Percentiles rank a stretch among this genome's conserved stretches.
Evolutionary conservation across 2,797 vertebrate genomes (phyloP).

Genomic region (Melanotaenia nigrans): DNA sequence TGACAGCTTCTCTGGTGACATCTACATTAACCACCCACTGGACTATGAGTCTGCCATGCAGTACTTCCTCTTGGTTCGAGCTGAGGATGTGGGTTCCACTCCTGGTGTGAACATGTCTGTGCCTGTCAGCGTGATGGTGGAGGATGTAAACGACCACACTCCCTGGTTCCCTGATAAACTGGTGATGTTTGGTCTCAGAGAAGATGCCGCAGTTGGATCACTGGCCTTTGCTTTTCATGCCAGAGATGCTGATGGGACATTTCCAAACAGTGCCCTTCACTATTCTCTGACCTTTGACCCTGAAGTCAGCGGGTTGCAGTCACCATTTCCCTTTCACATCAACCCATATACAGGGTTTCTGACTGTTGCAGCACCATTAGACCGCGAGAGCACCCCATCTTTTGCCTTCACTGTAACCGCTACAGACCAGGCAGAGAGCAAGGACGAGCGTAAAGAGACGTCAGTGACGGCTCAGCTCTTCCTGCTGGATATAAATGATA

Average conservation of each 20-base stretch:
- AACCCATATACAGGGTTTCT: constrained; percentile 85
- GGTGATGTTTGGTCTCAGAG: constrained; percentile 84
- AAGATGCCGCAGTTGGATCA: constrained; percentile 85
- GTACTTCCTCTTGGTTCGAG: constrained; percentile 83
- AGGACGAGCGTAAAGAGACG: constrained; percentile 73
- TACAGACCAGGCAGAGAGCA: constrained; percentile 82
- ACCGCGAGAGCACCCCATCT: constrained; percentile 81
- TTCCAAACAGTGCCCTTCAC: constrained; percentile 86
- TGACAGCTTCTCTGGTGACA: constrained; percentile 83
- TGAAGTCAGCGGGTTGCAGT: background rate
- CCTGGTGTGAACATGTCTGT: constrained; percentile 80
- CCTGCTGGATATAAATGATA: constrained; percentile 91
- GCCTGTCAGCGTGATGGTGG: constrained; percentile 84
- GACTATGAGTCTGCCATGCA: constrained; percentile 88
- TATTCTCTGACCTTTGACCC: constrained; percentile 83
- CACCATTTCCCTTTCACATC: constrained; percentile 83
- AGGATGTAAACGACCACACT: constrained; percentile 90
- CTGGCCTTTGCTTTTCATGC: constrained; percentile 87
- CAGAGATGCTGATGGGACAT: constrained; percentile 88
- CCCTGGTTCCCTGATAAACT: constrained; percentile 88
- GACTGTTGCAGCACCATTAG: constrained; percentile 81
- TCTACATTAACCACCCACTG: constrained; percentile 89
- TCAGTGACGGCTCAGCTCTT: constrained; percentile 85
- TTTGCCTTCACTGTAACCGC: constrained; percentile 86
- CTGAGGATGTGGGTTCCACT: constrained; percentile 71